Percentiles rank a stretch among this genome's conserved stretches.
phyloP scores from a whole-genome alignment of 92 coral and sea anemone species.

The Hydrozoanthus gracilis region DNA sequence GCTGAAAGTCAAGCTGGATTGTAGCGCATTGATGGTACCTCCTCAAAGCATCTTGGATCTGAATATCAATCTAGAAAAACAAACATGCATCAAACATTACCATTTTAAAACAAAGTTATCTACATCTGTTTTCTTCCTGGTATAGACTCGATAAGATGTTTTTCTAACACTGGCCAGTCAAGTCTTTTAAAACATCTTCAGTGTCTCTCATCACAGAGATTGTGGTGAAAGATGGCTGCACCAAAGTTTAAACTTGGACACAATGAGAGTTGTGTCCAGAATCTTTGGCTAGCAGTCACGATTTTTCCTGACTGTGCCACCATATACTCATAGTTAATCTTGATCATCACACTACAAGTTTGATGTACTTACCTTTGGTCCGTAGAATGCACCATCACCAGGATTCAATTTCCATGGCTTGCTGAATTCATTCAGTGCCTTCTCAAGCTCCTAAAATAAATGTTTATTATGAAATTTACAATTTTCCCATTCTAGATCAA shows the following conservation, averaged over 20 bases:
- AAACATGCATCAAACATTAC: background rate
- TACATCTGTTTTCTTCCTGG: too few species aligned
- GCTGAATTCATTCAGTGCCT: constrained; percentile 81
- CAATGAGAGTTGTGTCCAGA: too few species aligned
- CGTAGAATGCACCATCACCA: constrained; percentile 99
- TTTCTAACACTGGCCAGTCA: too few species aligned
- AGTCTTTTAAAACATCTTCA: too few species aligned
- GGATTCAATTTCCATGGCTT: constrained; percentile 89
- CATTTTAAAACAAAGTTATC: too few species aligned
- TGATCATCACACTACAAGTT: background rate
- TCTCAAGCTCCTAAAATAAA: constrained; percentile 76
- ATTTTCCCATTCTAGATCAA: too few species aligned
- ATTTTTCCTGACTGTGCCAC: too few species aligned
- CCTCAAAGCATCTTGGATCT: constrained; percentile 90
- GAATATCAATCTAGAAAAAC: constrained; percentile 84
- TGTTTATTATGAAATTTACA: too few species aligned
- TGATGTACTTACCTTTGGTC: constrained; percentile 83
- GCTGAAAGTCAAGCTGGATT: constrained; percentile 97
- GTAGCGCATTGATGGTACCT: constrained; percentile 98
- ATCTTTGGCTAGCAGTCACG: background rate
- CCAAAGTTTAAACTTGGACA: too few species aligned
- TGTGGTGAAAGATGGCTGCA: too few species aligned
- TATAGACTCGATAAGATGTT: too few species aligned
- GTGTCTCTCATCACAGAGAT: too few species aligned
- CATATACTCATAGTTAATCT: background rate